These are phyloP conservation scores for Plutomurus gul DNA, from an alignment of 1,140 invertebrate genomes.

Conservation along the genomic window DNA sequence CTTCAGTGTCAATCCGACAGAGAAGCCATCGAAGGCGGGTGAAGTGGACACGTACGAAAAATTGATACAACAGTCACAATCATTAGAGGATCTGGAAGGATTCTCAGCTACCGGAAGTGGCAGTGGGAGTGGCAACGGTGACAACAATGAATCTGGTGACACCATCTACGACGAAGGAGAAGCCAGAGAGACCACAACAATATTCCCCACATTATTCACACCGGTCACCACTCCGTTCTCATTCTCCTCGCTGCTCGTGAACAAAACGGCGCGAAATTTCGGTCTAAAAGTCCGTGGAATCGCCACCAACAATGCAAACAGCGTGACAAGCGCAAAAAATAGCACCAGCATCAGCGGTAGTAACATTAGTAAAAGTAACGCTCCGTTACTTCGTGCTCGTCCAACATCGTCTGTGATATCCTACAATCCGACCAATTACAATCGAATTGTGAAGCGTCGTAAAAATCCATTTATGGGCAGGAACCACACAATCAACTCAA, in stretches of 20 bases:
- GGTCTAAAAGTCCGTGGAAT: conserved; percentile 9
- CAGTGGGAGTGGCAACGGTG: background rate
- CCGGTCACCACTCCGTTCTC: background rate
- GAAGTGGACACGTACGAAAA: background rate
- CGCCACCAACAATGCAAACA: conserved; percentile 5
- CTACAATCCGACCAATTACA: conserved; percentile 45
- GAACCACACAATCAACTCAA: background rate
- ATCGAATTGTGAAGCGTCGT: conserved; percentile 42
- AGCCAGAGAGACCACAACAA: background rate
- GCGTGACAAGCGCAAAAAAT: background rate
- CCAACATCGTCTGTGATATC: conserved; percentile 49
- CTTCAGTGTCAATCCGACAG: background rate
- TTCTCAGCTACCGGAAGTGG: too few relatives aligned
- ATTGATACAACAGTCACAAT: background rate
- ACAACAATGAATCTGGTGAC: background rate
- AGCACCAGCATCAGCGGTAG: background rate
- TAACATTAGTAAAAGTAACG: background rate
- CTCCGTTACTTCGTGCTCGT: conserved; percentile 41
- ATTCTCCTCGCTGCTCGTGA: background rate
- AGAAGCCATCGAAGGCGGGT: background rate
- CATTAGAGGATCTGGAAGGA: background rate
- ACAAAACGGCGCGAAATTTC: conserved; percentile 26
- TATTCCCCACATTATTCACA: background rate
- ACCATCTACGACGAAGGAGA: background rate
- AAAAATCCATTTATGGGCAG: conserved; percentile 9